Base-by-base conservation (phyloP, 2,113 vertebrate genomes). In the Oostethus manadensis region DNA sequence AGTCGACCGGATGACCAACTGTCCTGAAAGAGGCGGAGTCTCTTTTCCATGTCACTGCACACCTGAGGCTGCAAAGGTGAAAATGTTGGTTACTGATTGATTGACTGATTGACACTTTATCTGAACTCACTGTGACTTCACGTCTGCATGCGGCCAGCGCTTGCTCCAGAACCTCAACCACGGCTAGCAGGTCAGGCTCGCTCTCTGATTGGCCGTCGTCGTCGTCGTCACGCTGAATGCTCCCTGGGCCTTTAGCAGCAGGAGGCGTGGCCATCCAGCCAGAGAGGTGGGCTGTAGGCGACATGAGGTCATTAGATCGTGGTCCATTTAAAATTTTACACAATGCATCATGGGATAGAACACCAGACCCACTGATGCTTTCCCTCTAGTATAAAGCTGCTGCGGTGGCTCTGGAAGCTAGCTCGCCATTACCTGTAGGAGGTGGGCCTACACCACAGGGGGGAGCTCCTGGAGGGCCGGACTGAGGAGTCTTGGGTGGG, bases 21-120 rank as follows among this genome's bases (percentile, higher is more conserved):
- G 1, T 92, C 92, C 79, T 86, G 91, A 61, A 98, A 89, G 51
- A 94, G 73, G 13, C 67, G 84, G 65, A 98, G 85, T 10, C 94
- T 88, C 64, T 92, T 92, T 16, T 79, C 89, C 10, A 99, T 90
- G n/a, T 99, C 95, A 61, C 93, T 90, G 71, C 91, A 93, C 56
- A 96, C 89, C 89, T 98, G 95, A 60, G 88, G 93, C 96, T 99
- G 71, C 60, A 71, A 17, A 63, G 38, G 56, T 62, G 29, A 14
- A 23, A 51, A 22, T 51, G 13, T 21, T 23, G 48, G 11, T 20
- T 6, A 10, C 23, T 51, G 21, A 26, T 51, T 23, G 23, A 50
- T 21, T 50, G 4, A 49, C 10, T 13, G 6, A 26, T 15, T 51
- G 10, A 14, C 7, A 26, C 5, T 46, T 18, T 46, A 11, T 20